Evolutionary conservation across 2,797 vertebrate genomes (phyloP).

Genomic region (Tamandua tetradactyla): DNA sequence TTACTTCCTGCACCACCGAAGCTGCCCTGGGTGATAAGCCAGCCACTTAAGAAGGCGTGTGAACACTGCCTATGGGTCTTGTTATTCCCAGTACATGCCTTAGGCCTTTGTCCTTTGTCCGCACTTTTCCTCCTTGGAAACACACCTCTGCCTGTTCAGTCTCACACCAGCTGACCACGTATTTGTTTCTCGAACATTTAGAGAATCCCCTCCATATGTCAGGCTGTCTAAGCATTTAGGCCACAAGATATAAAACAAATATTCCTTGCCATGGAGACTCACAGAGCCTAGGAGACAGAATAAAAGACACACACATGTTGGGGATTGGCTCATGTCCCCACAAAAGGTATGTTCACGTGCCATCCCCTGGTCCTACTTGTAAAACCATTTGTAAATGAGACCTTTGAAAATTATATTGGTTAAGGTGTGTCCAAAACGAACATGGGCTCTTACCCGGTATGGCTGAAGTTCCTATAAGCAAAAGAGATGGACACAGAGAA

Average conservation of each 20-base stretch:
- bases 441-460: too few relatives aligned
- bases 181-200: constrained; percentile 10
- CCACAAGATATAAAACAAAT: constrained; percentile 39
- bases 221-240: constrained; percentile 25
- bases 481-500: too few relatives aligned
- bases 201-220: not conserved
- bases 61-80: not conserved
- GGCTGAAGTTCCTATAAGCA: too few relatives aligned
- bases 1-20: not conserved
- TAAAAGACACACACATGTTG: not conserved
- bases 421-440: too few relatives aligned
- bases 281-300: not conserved
- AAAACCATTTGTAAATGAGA: too few relatives aligned
- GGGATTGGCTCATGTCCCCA: too few relatives aligned
- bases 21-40: constrained; percentile 9
- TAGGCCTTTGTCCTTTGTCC: not conserved
- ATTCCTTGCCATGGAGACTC: not conserved
- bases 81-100: not conserved
- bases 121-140: not conserved
- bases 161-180: not conserved
- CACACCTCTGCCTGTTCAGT: not conserved
- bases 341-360: too few relatives aligned
- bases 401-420: too few relatives aligned
- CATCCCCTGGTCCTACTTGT: too few relatives aligned
- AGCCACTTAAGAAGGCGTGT: not conserved